A percentile compares a stretch with the other conserved stretches of the same genome.
phyloP scores from a whole-genome alignment of 2,888 invertebrate species.

The Craniophora ligustri region DNA sequence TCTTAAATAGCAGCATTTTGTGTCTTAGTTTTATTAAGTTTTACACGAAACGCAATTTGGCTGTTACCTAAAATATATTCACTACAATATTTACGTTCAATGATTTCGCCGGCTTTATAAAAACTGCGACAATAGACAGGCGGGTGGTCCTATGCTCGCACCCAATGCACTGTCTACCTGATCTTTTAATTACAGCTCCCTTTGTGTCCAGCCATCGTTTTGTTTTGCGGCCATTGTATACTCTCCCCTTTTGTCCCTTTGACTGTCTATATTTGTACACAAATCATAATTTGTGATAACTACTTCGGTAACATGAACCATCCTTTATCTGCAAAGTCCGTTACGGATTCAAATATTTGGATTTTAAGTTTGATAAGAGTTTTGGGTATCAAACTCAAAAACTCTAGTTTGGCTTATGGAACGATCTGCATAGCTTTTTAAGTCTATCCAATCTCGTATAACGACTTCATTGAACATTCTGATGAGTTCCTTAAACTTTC shows the following conservation, averaged over 20 bases:
- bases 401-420: neutral
- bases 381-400: neutral
- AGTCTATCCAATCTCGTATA: no score
- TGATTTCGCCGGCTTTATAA: conserved; percentile 43
- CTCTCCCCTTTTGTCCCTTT: conserved; percentile 45
- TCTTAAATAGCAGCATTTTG: conserved; percentile 1
- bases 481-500: no score
- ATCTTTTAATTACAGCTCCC: conserved; percentile 72
- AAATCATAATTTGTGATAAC: conserved; percentile 28
- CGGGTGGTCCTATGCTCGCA: conserved; percentile 56
- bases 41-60: neutral
- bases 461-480: no score
- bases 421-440: no score
- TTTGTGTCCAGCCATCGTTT: conserved; percentile 63
- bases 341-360: neutral
- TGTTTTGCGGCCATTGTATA: conserved; percentile 58
- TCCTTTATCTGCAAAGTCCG: neutral
- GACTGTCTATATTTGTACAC: conserved; percentile 43
- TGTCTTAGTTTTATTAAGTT: neutral
- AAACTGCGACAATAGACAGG: conserved; percentile 53
- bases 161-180: conserved; percentile 70
- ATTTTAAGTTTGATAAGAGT: neutral
- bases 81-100: conserved; percentile 9
- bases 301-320: conserved; percentile 4
- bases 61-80: conserved; percentile 6